Evolutionary conservation across 2,888 invertebrate species (phyloP).

Genomic region (Chalcis sispes): DNA sequence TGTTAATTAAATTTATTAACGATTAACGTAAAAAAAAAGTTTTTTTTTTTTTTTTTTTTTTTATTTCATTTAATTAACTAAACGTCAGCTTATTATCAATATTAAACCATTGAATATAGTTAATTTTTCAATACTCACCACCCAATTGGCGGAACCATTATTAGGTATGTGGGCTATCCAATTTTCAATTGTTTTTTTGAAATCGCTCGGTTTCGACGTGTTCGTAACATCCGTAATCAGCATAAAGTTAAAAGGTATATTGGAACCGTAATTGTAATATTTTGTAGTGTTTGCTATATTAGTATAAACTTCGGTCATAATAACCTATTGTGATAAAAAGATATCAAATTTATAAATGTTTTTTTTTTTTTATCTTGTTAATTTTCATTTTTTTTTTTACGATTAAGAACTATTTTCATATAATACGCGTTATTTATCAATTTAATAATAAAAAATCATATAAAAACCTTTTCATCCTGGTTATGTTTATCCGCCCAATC

Average conservation of each 20-base stretch:
- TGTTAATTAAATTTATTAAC: conserved; percentile 90
- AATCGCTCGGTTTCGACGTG: conserved; percentile 80
- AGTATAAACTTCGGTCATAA: conserved; percentile 88
- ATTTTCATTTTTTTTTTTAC: no score
- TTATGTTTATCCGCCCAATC: conserved; percentile 71
- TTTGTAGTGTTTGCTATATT: conserved; percentile 79
- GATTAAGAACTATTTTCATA: no score
- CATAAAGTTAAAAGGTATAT: conserved; percentile 88
- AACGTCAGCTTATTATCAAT: no score
- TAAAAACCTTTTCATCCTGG: conserved; percentile 72
- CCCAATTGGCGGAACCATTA: conserved; percentile 84
- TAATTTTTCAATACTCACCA: conserved; percentile 83
- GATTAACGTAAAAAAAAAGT: conserved; percentile 81
- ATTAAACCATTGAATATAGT: no score
- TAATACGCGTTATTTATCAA: conserved; percentile 7
- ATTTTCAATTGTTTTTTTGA: conserved; percentile 80
- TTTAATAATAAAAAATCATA: not conserved
- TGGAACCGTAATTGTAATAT: conserved; percentile 84
- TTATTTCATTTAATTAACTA: conserved; percentile 89
- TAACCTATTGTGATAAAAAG: conserved; percentile 79
- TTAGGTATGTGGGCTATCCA: conserved; percentile 78
- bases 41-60: conserved; percentile 82
- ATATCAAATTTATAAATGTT: no score
- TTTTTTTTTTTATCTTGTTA: no score
- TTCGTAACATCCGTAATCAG: conserved; percentile 81